Base-by-base conservation (phyloP, 2,888 invertebrate species). In the Perizoma flavofasciatum region DNA sequence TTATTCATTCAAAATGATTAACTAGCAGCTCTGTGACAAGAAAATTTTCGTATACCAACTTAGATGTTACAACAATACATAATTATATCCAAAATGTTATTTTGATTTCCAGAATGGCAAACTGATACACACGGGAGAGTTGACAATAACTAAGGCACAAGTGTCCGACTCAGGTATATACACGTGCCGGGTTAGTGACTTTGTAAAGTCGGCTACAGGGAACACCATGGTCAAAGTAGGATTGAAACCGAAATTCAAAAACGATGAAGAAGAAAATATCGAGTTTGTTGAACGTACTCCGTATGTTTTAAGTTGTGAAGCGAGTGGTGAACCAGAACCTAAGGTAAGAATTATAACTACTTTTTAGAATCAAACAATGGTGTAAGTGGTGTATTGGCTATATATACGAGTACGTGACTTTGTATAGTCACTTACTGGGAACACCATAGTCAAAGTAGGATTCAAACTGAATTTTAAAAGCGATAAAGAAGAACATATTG, bases 131-230 rank as follows among this genome's bases (percentile, higher is more conserved):
- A 48, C 7, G 0, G 71, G 69, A 1, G 70, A 79, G 45, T 49
- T 83, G 0, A 61, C 37, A 3, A 56, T 87, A 4, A 40, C n/a
- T 0, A 69, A 73, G 7, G 73, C 73, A 0, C 67, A 59, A 41
- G 0, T 35, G 5, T 48, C 56, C 0, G 81, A 87, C 34, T 61
- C 75, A 0, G 88, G 85, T 0, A 35, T 75, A 0, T 88, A 88
- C 55, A 79, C 75, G 0, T 88, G 88, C 53, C 75, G 83, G 9
- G 77, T 85, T 0, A 81, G 79, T 55, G 69, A 70, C 47, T 71
- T 73, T 2, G 10, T 8, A 0, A 69, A 46, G 0, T 70, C 82
- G 0, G 49, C 46, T 0, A 73, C 80, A 5, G 71, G 63, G 1
- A 65, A 74, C 39, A 71, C 70, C 0, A 51, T 62, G 10, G 69